These are phyloP conservation scores for Enteromius treurensis DNA, from an alignment of 2,797 vertebrate genomes.

Conservation along the genomic window DNA sequence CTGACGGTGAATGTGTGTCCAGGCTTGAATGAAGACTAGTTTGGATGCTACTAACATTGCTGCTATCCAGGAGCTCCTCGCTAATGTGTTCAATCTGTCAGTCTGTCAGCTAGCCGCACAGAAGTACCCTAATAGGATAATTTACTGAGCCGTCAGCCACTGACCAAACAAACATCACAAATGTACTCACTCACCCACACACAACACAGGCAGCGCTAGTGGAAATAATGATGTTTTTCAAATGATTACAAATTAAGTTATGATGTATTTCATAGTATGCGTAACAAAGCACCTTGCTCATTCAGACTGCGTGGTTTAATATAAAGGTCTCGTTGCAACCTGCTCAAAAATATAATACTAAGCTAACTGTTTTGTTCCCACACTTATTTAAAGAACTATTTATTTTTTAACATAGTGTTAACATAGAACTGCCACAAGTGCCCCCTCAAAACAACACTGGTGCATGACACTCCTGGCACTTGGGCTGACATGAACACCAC, in stretches of 20 bases:
- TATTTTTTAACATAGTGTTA: not conserved
- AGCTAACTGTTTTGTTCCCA: not conserved
- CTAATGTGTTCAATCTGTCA: constrained; percentile 26
- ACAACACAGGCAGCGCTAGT: not conserved
- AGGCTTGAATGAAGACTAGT: constrained; percentile 10
- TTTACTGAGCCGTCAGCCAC: constrained; percentile 12
- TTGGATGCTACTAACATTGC: not conserved
- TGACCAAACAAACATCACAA: constrained; percentile 37
- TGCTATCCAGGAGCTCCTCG: not conserved
- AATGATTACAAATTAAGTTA: not conserved
- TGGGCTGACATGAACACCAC: not conserved
- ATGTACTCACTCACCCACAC: not conserved
- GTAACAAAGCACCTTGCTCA: not conserved
- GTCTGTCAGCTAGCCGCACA: not conserved
- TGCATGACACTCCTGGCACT: not conserved
- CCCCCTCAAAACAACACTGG: not conserved
- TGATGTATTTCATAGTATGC: not conserved
- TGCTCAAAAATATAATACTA: not conserved
- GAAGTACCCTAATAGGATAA: constrained; percentile 41
- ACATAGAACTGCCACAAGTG: not conserved
- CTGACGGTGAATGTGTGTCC: constrained; percentile 3
- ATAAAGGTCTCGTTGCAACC: not conserved
- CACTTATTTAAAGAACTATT: not conserved
- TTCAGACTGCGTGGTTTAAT: not conserved
- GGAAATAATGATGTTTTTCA: not conserved